Base-by-base conservation (phyloP, 1,140 invertebrate genomes). In the Drosophila parvula region DNA sequence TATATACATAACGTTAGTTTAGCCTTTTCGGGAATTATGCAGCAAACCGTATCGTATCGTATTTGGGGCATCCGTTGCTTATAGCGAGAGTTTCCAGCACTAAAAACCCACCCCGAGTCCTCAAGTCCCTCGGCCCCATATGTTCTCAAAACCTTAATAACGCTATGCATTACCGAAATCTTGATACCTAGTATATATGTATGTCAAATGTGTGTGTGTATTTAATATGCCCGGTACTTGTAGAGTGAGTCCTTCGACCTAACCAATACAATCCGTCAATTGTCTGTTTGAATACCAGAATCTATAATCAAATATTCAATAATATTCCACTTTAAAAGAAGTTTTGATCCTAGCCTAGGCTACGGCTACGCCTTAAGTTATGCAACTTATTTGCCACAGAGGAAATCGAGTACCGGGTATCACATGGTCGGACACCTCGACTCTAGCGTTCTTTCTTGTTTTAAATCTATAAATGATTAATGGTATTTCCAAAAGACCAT, bases 401-500 rank as follows among this genome's bases (percentile, higher is more conserved):
- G 18, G 38, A 59, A 16, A 10, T 5, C 30, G 28, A 60, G 10
- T 63, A 61, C 56, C 56, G 56, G 61, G 56, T 60, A 63, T 63
- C 28, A 9, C 4, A 1, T 61, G 22, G 57, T 63, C 61, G 61
- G 56, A n/a, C 8, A 16, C 8, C 14, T 32, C 55, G 61, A 63
- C 57, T 43, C 22, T 43, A 63, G 38, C 36, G 56, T 63, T 63
- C 61, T 63, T 43, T 63, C 61, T 63, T 63, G 61, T 63, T 86
- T 86, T 74, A 78, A 86, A 83, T 86, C 79, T 76, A 90, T 75
- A 53, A 53, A 76, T 82, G 68, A 90, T 90, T 91, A 90, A 91
- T 91, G 90, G 90, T 91, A 81, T 91, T 91, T 91, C 75, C 84
- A 91, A 91, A 91, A 91, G 80, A 91, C 90, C 90, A 91, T 91